These are phyloP conservation scores for Epirrhoe tristata DNA, from an alignment of 2,888 invertebrate genomes.

Conservation along the genomic window DNA sequence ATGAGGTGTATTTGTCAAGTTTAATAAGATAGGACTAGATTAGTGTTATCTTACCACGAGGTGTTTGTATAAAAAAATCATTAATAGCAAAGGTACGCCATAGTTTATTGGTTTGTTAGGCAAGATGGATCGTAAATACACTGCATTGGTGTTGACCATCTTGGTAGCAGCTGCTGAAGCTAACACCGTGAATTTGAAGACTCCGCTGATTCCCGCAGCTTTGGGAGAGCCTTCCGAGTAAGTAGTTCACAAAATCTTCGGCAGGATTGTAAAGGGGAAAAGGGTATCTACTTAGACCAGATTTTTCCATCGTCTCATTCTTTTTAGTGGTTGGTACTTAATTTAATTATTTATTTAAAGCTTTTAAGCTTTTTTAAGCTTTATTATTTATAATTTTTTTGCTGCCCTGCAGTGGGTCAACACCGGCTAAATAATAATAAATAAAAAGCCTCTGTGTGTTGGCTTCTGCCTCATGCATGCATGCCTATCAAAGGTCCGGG, in stretches of 20 bases:
- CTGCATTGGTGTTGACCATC: slow-evolving; percentile 57
- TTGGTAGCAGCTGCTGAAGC: slow-evolving; percentile 66
- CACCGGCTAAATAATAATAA: too few species aligned
- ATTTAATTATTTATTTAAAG: too few species aligned
- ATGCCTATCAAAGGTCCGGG: too few species aligned
- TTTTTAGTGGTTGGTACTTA: too few species aligned
- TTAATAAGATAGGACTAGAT: slow-evolving; percentile 46
- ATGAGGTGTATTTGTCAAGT: slow-evolving; percentile 45
- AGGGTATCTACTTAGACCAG: not conserved
- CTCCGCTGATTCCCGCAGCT: slow-evolving; percentile 39
- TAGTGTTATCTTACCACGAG: slow-evolving; percentile 52
- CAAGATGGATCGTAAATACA: slow-evolving; percentile 64
- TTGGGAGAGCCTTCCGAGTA: slow-evolving; percentile 32
- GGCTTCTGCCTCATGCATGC: too few species aligned
- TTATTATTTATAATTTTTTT: too few species aligned
- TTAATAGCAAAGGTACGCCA: slow-evolving; percentile 41
- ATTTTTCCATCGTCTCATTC: not conserved
- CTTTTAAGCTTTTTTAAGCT: too few species aligned
- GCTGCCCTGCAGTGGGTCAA: too few species aligned
- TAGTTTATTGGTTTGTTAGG: slow-evolving; percentile 41
- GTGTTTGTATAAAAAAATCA: slow-evolving; percentile 54
- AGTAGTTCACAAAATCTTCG: slow-evolving; percentile 8
- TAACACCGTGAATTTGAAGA: slow-evolving; percentile 50
- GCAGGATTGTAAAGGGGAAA: not conserved
- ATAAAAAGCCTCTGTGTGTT: too few species aligned